Conservation (phyloP, 2,797 vertebrate genomes). For the Chrysocyon brachyurus region DNA sequence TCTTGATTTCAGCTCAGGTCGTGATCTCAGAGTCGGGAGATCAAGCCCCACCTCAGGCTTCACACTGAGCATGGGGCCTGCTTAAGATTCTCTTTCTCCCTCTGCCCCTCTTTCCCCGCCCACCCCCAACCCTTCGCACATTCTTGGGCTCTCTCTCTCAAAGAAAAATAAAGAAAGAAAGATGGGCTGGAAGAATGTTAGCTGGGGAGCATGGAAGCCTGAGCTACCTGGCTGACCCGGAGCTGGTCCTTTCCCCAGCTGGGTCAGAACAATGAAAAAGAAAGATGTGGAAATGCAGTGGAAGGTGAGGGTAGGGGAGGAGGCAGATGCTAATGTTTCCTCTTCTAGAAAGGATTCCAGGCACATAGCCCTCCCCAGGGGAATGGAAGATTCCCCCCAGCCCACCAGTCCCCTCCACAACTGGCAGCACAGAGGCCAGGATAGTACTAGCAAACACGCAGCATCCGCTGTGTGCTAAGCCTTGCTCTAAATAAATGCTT, state of each 20-base stretch:
- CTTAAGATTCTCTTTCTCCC: background rate
- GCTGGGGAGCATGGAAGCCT: background rate
- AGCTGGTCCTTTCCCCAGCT: background rate
- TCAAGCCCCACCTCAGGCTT: background rate
- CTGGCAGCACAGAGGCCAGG: background rate
- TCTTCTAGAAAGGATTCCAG: background rate
- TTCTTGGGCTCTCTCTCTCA: background rate
- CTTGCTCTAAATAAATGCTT: background rate
- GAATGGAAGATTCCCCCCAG: background rate
- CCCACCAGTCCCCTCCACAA: background rate
- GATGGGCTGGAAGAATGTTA: background rate
- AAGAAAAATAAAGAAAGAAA: background rate
- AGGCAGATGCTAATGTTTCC: background rate
- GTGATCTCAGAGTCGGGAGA: background rate
- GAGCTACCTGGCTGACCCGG: background rate
- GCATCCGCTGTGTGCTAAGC: rapidly evolving
- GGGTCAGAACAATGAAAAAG: background rate
- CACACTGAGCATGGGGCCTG: rapidly evolving
- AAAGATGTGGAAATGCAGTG: background rate
- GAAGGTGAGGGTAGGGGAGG: too few relatives aligned
- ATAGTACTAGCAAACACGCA: background rate
- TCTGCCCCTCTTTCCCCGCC: too few relatives aligned
- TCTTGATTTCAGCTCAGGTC: background rate
- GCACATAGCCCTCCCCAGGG: background rate
- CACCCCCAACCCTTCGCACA: background rate